Base-by-base conservation (phyloP, 2,797 vertebrate genomes). In the Naso thynnoides region DNA sequence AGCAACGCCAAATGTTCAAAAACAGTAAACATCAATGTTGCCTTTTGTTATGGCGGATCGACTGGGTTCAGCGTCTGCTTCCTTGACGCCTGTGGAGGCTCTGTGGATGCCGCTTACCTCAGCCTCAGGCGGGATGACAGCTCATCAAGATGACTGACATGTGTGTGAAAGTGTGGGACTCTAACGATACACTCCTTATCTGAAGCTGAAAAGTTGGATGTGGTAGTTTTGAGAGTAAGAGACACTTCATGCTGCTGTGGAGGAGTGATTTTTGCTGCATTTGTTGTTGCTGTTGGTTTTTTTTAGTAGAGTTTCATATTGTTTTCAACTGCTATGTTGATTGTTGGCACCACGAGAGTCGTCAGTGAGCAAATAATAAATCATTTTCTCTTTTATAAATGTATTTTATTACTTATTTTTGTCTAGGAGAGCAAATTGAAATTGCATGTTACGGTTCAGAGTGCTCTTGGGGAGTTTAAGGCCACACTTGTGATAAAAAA, bases 141-240 rank as follows among this genome's bases (percentile, higher is more conserved):
- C 85, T 68, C 60, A 1, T 83, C 82, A 85, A 50, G 19, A 61
- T 87, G 85, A 87, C 55, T 88, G 82, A 89, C 80, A 82, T 38
- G 77, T 68, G 54, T 73, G 78, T 50, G 5, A 50, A 26, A 70
- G 54, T 53, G 64, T 56, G 68, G 33, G 38, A 63, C 70, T 36
- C 8, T 81, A 63, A 66, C 68, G 16, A 64, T 11, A 36, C 58
- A 60, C 65, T 78, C 9, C 29, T 49, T 24, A 44, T 62, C 76
- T 59, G 33, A 23, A 44, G 70, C 62, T 6, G 49, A 23, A 33
- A 48, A 72, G 61, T 71, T 53, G 38, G 26, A 68, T 55, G 3
- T 38, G 11, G 59, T 33, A 47, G 45, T 61, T 73, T 42, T 60
- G 36, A 48, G 49, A 70, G 38, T 14, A 4, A 13, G 52, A 57